A percentile compares a stretch with the other conserved stretches of the same genome.
These are phyloP conservation scores for Drosophila nigricruria DNA, from an alignment of 2,888 invertebrate species.

Conservation along the genomic window DNA sequence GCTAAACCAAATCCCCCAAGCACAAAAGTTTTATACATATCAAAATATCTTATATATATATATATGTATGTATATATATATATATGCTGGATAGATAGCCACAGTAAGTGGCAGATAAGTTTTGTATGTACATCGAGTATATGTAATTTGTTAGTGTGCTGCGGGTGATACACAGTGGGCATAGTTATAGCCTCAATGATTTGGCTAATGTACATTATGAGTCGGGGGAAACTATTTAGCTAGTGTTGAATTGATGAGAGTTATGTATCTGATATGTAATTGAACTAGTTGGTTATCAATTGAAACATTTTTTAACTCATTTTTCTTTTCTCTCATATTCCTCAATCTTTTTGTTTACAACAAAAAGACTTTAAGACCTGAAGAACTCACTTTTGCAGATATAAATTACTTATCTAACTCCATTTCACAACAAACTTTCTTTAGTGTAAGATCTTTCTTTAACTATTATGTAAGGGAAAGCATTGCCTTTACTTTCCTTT, in stretches of 20 bases:
- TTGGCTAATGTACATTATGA: neutral
- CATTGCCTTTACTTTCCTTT: too few relatives aligned
- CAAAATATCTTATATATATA: constrained; percentile 2
- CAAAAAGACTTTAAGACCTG: too few relatives aligned
- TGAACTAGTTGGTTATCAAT: neutral
- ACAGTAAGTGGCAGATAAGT: neutral
- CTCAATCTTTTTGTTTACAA: too few relatives aligned
- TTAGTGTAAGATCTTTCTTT: too few relatives aligned
- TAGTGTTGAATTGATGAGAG: neutral
- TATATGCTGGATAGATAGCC: neutral
- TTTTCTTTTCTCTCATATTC: too few relatives aligned
- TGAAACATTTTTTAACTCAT: too few relatives aligned
- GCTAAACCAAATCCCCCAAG: constrained; percentile 32
- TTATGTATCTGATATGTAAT: neutral
- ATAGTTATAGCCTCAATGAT: neutral
- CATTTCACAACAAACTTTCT: too few relatives aligned
- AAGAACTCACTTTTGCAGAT: too few relatives aligned
- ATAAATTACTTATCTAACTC: too few relatives aligned
- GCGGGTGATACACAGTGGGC: constrained; percentile 31
- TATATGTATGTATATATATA: neutral
- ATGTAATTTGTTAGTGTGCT: constrained; percentile 23
- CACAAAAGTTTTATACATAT: constrained; percentile 26
- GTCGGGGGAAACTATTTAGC: neutral
- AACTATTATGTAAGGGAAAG: too few relatives aligned
- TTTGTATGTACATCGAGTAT: constrained; percentile 22